These are phyloP conservation scores for Porites lutea DNA, from an alignment of 64 coral and sea anemone species.

Conservation along the genomic window DNA sequence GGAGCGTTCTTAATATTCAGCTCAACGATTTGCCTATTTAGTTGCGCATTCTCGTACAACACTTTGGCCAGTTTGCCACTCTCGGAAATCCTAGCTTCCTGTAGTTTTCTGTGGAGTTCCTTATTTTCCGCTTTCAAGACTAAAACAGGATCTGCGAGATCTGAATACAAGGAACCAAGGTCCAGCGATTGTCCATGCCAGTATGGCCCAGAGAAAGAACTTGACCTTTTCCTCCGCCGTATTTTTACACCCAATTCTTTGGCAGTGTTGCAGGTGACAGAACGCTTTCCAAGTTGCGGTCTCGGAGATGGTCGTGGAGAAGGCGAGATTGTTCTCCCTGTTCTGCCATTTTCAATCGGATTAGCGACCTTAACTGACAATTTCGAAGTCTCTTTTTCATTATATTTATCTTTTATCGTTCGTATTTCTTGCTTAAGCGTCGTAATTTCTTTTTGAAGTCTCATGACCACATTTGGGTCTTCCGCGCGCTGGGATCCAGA, in stretches of 20 bases:
- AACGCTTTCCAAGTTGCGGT: constrained; percentile 39
- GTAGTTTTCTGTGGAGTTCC: constrained; percentile 53
- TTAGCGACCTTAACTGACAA: not conserved
- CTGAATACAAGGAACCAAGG: not conserved
- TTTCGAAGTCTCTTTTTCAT: not conserved
- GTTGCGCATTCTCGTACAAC: constrained; percentile 72
- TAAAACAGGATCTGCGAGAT: constrained; percentile 11
- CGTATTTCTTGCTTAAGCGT: constrained; percentile 66
- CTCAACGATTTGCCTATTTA: constrained; percentile 74
- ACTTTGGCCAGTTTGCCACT: constrained; percentile 81
- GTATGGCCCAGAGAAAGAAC: constrained; percentile 44
- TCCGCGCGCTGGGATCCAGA: not conserved
- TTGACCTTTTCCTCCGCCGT: not conserved
- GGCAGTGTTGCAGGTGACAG: constrained; percentile 29
- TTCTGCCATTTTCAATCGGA: not conserved
- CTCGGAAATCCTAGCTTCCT: constrained; percentile 72
- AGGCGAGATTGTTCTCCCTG: not conserved
- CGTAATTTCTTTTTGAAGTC: constrained; percentile 68
- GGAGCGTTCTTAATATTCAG: constrained; percentile 51
- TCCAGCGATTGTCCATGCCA: constrained; percentile 53
- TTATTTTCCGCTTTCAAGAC: constrained; percentile 68
- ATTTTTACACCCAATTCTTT: constrained; percentile 34
- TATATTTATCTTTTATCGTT: constrained; percentile 32
- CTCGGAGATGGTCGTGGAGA: not conserved
- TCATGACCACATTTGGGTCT: constrained; percentile 13